These are phyloP conservation scores for Nothocercus julius DNA, from an alignment of 2,113 vertebrate genomes.

Conservation along the genomic window DNA sequence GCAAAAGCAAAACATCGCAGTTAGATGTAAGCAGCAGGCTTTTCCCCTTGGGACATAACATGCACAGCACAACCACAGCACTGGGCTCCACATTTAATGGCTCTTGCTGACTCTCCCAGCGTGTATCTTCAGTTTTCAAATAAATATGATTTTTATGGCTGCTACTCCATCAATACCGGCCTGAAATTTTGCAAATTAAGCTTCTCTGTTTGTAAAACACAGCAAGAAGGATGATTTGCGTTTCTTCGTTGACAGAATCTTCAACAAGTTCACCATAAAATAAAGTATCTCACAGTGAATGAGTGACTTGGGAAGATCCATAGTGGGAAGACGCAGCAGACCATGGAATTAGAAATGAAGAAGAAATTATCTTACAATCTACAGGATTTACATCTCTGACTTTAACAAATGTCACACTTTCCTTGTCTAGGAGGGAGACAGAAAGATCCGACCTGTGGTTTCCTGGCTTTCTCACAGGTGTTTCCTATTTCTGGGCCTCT, in stretches of 20 bases:
- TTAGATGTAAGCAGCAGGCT: neutral
- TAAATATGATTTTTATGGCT: neutral
- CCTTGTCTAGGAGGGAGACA: accelerated
- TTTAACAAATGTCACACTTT: neutral
- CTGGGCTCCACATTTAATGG: neutral
- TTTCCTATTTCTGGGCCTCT: slow-evolving; percentile 2
- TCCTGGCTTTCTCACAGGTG: slow-evolving; percentile 7
- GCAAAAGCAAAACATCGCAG: neutral
- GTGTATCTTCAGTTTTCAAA: neutral
- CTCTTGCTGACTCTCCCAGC: neutral
- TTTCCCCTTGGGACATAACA: neutral
- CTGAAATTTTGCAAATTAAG: neutral
- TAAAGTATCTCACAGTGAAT: neutral
- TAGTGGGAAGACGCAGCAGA: neutral
- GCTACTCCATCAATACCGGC: neutral
- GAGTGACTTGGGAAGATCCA: neutral
- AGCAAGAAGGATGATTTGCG: neutral
- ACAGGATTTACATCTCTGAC: neutral
- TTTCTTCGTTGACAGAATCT: neutral
- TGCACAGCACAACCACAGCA: neutral
- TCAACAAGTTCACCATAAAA: neutral
- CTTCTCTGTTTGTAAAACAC: neutral
- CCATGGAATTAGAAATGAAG: neutral
- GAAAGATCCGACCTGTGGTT: neutral
- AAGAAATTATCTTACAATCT: neutral